Base-by-base conservation (phyloP, 2,113 vertebrate genomes). In the Mirza zaza region DNA sequence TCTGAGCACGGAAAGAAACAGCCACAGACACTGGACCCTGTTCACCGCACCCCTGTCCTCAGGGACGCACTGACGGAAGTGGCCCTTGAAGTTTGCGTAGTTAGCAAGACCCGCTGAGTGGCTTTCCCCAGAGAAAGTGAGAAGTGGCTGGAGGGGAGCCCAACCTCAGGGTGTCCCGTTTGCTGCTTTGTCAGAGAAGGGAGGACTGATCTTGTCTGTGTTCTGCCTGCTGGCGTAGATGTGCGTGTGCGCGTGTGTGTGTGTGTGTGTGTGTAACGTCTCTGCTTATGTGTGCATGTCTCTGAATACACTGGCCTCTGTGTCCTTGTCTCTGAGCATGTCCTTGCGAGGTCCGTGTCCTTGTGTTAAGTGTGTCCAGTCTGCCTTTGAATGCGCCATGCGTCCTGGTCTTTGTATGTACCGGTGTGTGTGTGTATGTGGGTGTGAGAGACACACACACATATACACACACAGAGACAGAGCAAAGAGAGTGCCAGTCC, bases 241-340 rank as follows among this genome's bases (percentile, higher is more conserved):
- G 8, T 79, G 42, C 42, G 21, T 63, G 45, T 39, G 65, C 21
- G 52, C 14, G 32, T 27, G 50, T 2, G 10, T 71, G 52, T 61
- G 34, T 61, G 45, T 68, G 27, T 63, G 48, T 68, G 65, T 29
- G 52, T 25, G 32, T 34, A 29, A 50, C 21, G 18, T 52, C 52
- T 89, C 36, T 71, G 13, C 82, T 67, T 45, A 17, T 71, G 23
- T 68, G 20, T 87, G 34, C 36, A 32, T 73, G 39, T 95, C 57
- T 82, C 45, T 61, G n/a, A 70, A 81, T 68, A 85, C 45, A n/a
- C 55, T n/a, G 80, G 5, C 39, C 39, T 61, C 67, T 97, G 34
- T 91, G 68, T 94, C 86, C 80, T 92, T 57, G 59, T 86, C 34
- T 93, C 77, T 95, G 67, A 94, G 36, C n/a, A 68, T 36, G 55